Evolutionary conservation across 2,797 vertebrate genomes (phyloP), one percentile per base, ranked within the genome.

Genomic region (Gila robusta): DNA sequence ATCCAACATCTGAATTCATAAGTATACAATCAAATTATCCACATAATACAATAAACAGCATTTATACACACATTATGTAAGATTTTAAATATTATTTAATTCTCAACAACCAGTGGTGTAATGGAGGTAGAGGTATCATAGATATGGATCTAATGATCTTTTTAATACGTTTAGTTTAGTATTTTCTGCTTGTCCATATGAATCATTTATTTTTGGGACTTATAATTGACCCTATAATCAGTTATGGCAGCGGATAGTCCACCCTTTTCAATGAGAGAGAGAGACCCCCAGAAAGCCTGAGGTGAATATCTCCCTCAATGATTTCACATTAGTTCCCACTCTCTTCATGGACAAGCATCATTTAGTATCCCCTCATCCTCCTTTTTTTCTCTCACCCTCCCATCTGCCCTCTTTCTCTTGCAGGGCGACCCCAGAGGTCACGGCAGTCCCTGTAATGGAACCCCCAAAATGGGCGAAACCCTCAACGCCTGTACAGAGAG

Each of bases 371-470:
- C 81, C n/a, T 19, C n/a, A 49, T 81, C 28, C 59, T 26, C 32
- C 91, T 90, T 83, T 93, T 89, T 49, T 16, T 86, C 83, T 93
- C 90, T 89, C 92, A 93, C 90, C 92, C 92, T 89, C 91, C 94
- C 91, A 92, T 92, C 92, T 93, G 2, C 47, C 93, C 91, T 93
- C 93, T 93, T 93, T 92, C 86, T 94, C 88, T 92, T 93, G 71
- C 93, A 97, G 97, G 91, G 93, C 88, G 32, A 91, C 93, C 74
- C 89, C 94, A 0, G 91, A 91, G 19, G 82, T 93, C 56, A 79
- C 91, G 1, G 72, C 89, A 32, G 86, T 83, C 80, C 88, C 94
- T 6, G 86, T 85, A 32, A 86, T 93, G 73, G 92, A 93, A 26
- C 88, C 89, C 9, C 93, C 92, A 0, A 89, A 62, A 41, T 92